phyloP scores from a whole-genome alignment of 2,888 invertebrate species.

The Thereva nobilitata region DNA sequence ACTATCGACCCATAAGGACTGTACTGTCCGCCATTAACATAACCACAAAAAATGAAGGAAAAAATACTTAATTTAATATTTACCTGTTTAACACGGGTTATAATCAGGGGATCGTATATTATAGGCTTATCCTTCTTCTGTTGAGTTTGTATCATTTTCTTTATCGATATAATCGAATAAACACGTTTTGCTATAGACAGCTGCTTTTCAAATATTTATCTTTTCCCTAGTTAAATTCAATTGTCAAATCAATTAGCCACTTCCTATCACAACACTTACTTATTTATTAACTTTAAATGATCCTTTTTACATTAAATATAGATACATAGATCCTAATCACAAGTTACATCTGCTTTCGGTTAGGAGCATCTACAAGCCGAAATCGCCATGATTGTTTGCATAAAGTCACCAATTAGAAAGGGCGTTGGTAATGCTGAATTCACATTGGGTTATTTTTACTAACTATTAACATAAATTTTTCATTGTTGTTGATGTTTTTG shows the following conservation, averaged over 20 bases:
- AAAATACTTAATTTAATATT: conserved; percentile 8
- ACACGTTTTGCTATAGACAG: too few relatives aligned
- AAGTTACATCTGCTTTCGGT: too few relatives aligned
- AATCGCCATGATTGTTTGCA: conserved; percentile 22
- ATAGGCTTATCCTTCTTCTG: conserved; percentile 12
- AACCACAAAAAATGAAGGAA: conserved; percentile 44
- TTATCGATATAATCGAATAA: background rate
- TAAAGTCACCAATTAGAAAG: background rate
- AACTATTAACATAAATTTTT: too few relatives aligned
- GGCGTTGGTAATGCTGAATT: too few relatives aligned
- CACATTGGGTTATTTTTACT: too few relatives aligned
- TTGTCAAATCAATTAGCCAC: too few relatives aligned
- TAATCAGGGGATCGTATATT: conserved; percentile 61
- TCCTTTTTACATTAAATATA: too few relatives aligned
- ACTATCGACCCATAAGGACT: background rate
- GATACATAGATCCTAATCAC: too few relatives aligned
- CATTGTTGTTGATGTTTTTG: too few relatives aligned
- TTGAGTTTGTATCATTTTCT: conserved; percentile 11
- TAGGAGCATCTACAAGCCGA: background rate
- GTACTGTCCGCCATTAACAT: conserved; percentile 40
- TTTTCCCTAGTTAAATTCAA: background rate
- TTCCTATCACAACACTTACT: too few relatives aligned
- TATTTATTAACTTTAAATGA: too few relatives aligned
- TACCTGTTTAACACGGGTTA: conserved; percentile 65
- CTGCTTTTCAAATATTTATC: background rate